These are phyloP conservation scores for Hiodon alosoides DNA, from an alignment of 2,113 vertebrate genomes.

Conservation along the genomic window DNA sequence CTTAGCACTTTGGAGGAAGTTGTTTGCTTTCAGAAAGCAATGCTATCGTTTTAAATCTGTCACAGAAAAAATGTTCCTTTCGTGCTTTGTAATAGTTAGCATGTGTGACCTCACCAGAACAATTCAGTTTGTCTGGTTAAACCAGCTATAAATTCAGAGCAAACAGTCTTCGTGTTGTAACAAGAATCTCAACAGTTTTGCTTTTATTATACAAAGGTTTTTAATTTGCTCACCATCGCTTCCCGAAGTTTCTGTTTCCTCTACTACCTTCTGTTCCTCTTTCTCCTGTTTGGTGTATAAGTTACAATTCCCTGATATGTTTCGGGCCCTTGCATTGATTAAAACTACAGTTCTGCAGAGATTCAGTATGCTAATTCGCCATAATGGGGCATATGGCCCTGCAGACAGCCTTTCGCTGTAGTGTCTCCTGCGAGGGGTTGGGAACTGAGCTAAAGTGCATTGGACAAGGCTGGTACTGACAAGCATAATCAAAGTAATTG, in stretches of 20 bases:
- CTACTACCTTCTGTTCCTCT: background rate
- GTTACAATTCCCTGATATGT: no score
- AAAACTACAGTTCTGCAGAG: no score
- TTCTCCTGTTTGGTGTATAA: background rate
- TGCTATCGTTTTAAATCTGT: slow-evolving; percentile 20
- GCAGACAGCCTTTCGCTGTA: no score
- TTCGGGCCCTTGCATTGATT: no score
- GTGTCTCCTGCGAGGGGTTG: no score
- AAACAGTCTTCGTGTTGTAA: background rate
- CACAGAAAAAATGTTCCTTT: slow-evolving; percentile 2
- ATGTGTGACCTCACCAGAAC: background rate
- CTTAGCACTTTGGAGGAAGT: background rate
- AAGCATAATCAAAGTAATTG: no score
- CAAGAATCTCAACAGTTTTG: background rate
- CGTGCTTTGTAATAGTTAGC: background rate
- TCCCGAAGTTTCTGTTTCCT: background rate
- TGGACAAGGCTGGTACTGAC: no score
- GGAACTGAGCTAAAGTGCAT: no score
- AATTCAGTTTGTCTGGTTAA: slow-evolving; percentile 10
- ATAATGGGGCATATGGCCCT: no score
- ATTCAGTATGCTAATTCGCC: no score
- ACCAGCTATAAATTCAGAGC: background rate
- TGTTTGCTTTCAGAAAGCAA: slow-evolving; percentile 23
- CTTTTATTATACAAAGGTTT: background rate
- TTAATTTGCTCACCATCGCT: background rate